Evolutionary conservation across 1,140 invertebrate species (phyloP), one percentile per base, ranked within the genome.

Genomic region (Nymphalis io): DNA sequence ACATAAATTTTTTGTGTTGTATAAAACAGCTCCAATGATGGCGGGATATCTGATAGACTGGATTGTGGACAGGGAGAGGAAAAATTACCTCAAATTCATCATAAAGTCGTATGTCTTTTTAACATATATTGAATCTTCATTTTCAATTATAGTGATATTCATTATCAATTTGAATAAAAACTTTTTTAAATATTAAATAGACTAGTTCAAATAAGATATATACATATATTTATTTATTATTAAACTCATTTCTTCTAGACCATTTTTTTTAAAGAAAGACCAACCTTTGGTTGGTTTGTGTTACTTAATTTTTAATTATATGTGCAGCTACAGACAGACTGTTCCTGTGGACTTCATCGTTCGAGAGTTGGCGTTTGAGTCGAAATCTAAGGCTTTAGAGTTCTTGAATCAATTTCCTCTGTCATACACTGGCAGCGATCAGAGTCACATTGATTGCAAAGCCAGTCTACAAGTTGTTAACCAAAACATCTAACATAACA

Each of bases 21-120:
- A 99, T 91, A 93, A 94, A 70, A 88, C 87, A 57, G 96, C 98
- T 20, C 98, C 98, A 11, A 94, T 96, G 85, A 99, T 99, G 98
- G 95, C 97, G n/a, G 96, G 96, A 23, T 98, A 97, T 92, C 94
- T 99, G 59, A 97, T 99, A 92, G 98, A 99, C 92, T 99, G 98
- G 98, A 99, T 99, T 94, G 94, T 98, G 82, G 95, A 98, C 57
- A 93, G 98, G 83, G 98, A 98, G 87, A 93, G 98, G 83, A 98
- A 97, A 92, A 92, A 93, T 78, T 98, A 98, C 76, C 93, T 99
- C 77, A 98, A 97, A 92, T 93, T 93, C 81, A 96, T 99, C 87
- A 95, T 99, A 76, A 99, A 99, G 95, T 95, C 98, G 98, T 99
- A 98, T 93, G 98, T 98, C 89, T 76, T 80, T 72, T 73, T 78